Base-by-base conservation (phyloP, 2,113 vertebrate species). In the Sinocyclocheilus maitianheensis region DNA sequence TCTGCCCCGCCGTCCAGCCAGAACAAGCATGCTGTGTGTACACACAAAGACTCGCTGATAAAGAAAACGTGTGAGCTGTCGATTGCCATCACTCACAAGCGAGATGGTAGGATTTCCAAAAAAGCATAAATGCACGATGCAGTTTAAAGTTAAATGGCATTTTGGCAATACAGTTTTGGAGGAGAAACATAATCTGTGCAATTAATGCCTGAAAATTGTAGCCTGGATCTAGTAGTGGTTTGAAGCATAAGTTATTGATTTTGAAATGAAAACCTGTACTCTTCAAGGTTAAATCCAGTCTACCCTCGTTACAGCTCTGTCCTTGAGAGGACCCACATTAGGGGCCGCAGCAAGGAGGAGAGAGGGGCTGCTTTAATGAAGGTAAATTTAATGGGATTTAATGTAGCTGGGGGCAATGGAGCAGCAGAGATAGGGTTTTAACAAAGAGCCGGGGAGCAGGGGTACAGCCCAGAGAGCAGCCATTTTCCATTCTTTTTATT, bases 301-400 rank as follows among this genome's bases (percentile, higher is more conserved):
- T 93, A 93, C 89, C 93, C 95, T 96, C 94, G 95, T 95, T 95
- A 95, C 90, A 65, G 88, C 90, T 92, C 92, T 93, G 94, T 95
- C 95, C 95, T 95, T 95, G 94, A 95, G 94, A 95, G 94, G 94
- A 92, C 94, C 85, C 83, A 88, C 93, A 90, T 92, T 90, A 92
- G 93, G 79, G 92, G 90, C 93, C 91, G 88, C 91, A 87, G 93
- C 88, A 79, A 94, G 93, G 90, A 93, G 93, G 75, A 89, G 88
- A 91, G 91, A 94, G 92, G 93, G 92, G 92, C 93, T 93, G 92
- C 93, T 96, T 96, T 96, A 95, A 96, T 96, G 95, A 96, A 95
- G 94, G 94, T 94, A 94, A 95, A 94, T 95, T 95, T 96, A 96
- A 96, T 95, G 93, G 95, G 95, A 95, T 96, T 95, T 96, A 96